These are phyloP conservation scores for Cherax quadricarinatus DNA, from an alignment of 1,140 invertebrate species.

Conservation along the genomic window DNA sequence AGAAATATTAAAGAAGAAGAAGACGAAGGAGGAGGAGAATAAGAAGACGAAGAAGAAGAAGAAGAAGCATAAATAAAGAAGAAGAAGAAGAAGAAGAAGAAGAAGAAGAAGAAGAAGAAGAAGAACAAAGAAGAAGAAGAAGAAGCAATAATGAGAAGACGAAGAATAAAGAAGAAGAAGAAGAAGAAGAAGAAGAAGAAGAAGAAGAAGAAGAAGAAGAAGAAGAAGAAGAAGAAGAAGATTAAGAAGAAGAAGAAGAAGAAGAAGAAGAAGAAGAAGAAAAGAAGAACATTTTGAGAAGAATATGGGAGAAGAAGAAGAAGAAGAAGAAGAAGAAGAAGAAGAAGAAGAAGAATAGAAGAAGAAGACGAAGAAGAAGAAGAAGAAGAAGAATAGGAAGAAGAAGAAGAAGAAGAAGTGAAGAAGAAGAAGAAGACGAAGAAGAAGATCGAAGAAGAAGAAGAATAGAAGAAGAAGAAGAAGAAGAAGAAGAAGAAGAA, in stretches of 20 bases:
- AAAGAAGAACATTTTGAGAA: slow-evolving; percentile 2
- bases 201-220: slow-evolving; percentile 4
- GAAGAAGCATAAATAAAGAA: not conserved
- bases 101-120: no score
- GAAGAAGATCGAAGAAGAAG: not conserved
- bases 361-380: slow-evolving; percentile 11
- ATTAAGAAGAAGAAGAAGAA: no score
- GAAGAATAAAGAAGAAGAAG: not conserved
- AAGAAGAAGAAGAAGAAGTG: slow-evolving; percentile 5
- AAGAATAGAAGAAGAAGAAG: no score
- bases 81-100: not conserved
- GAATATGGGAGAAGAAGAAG: slow-evolving; percentile 3
- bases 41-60: not conserved
- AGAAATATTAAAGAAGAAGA: slow-evolving; percentile 23
- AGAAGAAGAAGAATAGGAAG: slow-evolving; percentile 4
- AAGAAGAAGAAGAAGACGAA: slow-evolving; percentile 18
- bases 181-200: not conserved
- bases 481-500: no score
- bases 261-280: slow-evolving; percentile 13
- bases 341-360: slow-evolving; percentile 24
- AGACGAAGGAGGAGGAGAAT: slow-evolving; percentile 1
- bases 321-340: slow-evolving; percentile 2
- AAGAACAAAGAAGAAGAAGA: no score
- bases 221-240: slow-evolving; percentile 27
- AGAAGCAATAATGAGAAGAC: no score